Conservation (phyloP, 92 coral and sea anemone species). For the Plumapathes pennacea region DNA sequence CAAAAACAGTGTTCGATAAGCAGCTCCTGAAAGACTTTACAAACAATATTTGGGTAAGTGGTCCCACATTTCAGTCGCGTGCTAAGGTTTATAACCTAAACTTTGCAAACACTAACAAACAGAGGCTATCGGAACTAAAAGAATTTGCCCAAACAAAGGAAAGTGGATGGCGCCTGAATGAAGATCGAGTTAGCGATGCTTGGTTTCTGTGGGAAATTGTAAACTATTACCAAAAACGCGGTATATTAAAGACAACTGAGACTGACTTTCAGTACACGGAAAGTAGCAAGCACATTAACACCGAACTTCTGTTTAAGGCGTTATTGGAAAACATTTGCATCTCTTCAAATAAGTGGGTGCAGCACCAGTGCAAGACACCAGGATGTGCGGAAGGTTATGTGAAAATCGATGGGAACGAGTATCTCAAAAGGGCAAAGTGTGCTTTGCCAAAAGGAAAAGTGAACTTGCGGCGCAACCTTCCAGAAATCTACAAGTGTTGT, state of each 20-base stretch:
- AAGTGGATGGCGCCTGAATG: slow-evolving; percentile 61
- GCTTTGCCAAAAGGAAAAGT: slow-evolving; percentile 61
- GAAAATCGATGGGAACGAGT: slow-evolving; percentile 72
- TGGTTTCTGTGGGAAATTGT: no score
- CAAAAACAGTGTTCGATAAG: slow-evolving; percentile 64
- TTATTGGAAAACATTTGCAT: slow-evolving; percentile 41
- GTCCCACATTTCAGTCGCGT: slow-evolving; percentile 66
- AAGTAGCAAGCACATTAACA: slow-evolving; percentile 29
- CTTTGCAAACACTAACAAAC: slow-evolving; percentile 35
- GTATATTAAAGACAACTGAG: no score
- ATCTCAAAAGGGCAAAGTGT: slow-evolving; percentile 64
- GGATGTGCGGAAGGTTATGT: slow-evolving; percentile 67
- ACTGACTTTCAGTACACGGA: no score
- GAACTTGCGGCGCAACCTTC: slow-evolving; percentile 57
- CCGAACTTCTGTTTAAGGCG: slow-evolving; percentile 26
- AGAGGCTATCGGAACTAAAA: slow-evolving; percentile 36
- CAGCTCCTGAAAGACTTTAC: slow-evolving; percentile 53
- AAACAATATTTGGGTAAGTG: slow-evolving; percentile 69
- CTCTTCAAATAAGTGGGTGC: slow-evolving; percentile 30
- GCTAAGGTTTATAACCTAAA: slow-evolving; percentile 74
- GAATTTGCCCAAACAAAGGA: slow-evolving; percentile 57
- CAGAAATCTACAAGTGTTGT: slow-evolving; percentile 61
- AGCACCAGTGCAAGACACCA: slow-evolving; percentile 42
- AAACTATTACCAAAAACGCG: no score
- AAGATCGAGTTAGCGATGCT: slow-evolving; percentile 66